phyloP scores from a whole-genome alignment of 2,797 vertebrate species.

The Mallotus villosus region DNA sequence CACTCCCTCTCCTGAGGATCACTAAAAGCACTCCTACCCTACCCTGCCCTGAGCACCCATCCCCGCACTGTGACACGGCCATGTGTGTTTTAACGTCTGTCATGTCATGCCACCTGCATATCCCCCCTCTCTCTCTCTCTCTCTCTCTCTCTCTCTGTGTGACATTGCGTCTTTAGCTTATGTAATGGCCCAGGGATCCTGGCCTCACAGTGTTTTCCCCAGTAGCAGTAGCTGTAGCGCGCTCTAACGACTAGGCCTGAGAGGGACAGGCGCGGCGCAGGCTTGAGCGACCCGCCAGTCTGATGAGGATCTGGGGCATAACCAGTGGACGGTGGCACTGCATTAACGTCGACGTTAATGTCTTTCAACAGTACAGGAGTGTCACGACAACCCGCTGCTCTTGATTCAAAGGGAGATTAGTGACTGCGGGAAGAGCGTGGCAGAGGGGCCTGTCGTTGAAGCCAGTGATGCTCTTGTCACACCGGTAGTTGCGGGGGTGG shows the following conservation, averaged over 20 bases:
- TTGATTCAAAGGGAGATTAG: slow-evolving; percentile 56
- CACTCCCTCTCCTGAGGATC: slow-evolving; percentile 6
- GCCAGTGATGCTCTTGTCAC: background rate
- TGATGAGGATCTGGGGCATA: slow-evolving; percentile 40
- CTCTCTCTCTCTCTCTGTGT: background rate
- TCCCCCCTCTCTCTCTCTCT: background rate
- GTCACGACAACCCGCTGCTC: slow-evolving; percentile 31
- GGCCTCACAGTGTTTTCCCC: slow-evolving; percentile 12
- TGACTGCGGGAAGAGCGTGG: background rate
- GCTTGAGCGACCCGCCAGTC: slow-evolving; percentile 26
- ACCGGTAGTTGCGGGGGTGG: background rate
- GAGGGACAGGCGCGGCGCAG: background rate
- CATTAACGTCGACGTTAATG: slow-evolving; percentile 60
- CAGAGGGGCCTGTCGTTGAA: background rate
- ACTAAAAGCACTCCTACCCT: slow-evolving; percentile 31
- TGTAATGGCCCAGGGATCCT: too few species aligned
- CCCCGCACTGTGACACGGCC: slow-evolving; percentile 14
- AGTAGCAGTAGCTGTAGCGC: slow-evolving; percentile 27
- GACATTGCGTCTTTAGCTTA: background rate
- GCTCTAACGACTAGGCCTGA: background rate
- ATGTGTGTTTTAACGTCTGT: slow-evolving; percentile 1
- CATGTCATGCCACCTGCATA: slow-evolving; percentile 12
- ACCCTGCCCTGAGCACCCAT: background rate
- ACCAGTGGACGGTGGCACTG: slow-evolving; percentile 50
- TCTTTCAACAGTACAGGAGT: slow-evolving; percentile 57